Conservation (phyloP, 2,888 invertebrate genomes). For the Pediacus dermestoides region DNA sequence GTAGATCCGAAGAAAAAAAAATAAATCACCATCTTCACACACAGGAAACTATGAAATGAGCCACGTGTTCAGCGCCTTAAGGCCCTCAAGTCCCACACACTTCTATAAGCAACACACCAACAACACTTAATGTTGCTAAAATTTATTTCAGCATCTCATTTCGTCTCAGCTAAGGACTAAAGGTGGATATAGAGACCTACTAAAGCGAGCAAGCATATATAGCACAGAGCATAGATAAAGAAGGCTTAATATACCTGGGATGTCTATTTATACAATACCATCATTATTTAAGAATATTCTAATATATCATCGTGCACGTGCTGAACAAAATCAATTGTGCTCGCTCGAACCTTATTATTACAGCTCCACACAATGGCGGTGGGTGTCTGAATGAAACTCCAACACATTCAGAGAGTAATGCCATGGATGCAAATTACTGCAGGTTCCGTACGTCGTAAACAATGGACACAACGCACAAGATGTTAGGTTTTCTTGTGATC, state of each 20-base stretch:
- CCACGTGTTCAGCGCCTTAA: conserved; percentile 30
- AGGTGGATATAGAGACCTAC: neutral
- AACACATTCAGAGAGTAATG: conserved; percentile 41
- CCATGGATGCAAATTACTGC: conserved; percentile 42
- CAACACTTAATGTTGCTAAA: conserved; percentile 4
- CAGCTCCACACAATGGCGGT: conserved; percentile 44
- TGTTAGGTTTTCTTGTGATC: conserved; percentile 32
- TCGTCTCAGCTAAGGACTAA: neutral
- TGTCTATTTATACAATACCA: conserved; percentile 42
- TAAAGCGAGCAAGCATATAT: no score
- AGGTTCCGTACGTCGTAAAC: conserved; percentile 35
- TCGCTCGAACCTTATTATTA: conserved; percentile 39
- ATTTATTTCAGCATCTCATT: conserved; percentile 8
- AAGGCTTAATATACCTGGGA: conserved; percentile 20
- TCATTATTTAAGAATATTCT: conserved; percentile 48
- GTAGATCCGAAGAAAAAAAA: no score
- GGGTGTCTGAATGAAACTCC: conserved; percentile 47
- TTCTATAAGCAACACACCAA: conserved; percentile 7
- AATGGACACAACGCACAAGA: conserved; percentile 34
- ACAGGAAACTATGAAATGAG: conserved; percentile 34
- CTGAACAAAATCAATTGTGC: conserved; percentile 48
- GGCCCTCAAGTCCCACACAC: no score
- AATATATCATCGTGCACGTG: conserved; percentile 49
- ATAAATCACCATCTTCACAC: no score
- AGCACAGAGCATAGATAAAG: conserved; percentile 16